phyloP scores from a whole-genome alignment of 2,888 invertebrate species.

The Adelognathus sp. region DNA sequence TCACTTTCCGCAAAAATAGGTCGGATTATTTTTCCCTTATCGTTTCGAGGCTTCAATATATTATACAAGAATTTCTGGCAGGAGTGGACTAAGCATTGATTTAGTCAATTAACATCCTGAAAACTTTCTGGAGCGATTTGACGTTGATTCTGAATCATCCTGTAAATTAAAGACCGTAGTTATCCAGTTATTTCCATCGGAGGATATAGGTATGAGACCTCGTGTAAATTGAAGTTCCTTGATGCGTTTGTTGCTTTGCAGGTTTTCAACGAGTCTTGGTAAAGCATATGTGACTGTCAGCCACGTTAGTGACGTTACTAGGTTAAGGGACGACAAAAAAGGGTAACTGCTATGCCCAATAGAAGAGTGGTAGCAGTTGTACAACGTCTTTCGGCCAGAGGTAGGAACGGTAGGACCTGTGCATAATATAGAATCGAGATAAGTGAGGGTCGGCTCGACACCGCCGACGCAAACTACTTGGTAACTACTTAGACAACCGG shows the following conservation, averaged over 20 bases:
- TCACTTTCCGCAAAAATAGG: too few species aligned
- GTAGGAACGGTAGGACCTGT: constrained; percentile 59
- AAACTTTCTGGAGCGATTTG: too few species aligned
- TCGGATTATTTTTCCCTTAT: too few species aligned
- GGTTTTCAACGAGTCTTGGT: constrained; percentile 5
- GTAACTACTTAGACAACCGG: constrained; percentile 75
- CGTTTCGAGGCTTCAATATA: too few species aligned
- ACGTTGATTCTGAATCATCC: neutral
- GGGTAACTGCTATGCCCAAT: neutral
- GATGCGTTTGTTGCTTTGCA: constrained; percentile 55
- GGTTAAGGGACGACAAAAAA: constrained; percentile 2
- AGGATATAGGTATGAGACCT: constrained; percentile 67
- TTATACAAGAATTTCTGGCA: too few species aligned
- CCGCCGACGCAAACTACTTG: constrained; percentile 75
- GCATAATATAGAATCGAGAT: constrained; percentile 68
- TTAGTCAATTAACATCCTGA: too few species aligned
- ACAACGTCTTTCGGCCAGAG: constrained; percentile 42
- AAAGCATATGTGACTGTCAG: constrained; percentile 35
- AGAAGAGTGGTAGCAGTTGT: constrained; percentile 26
- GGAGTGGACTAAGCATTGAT: too few species aligned
- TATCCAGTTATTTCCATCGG: neutral
- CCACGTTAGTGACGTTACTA: neutral
- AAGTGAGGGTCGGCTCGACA: constrained; percentile 66
- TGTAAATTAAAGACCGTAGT: neutral
- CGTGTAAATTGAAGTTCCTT: constrained; percentile 59